Evolutionary conservation across 2,797 vertebrate genomes (phyloP).

Genomic region (Rhyacichthys aspro): DNA sequence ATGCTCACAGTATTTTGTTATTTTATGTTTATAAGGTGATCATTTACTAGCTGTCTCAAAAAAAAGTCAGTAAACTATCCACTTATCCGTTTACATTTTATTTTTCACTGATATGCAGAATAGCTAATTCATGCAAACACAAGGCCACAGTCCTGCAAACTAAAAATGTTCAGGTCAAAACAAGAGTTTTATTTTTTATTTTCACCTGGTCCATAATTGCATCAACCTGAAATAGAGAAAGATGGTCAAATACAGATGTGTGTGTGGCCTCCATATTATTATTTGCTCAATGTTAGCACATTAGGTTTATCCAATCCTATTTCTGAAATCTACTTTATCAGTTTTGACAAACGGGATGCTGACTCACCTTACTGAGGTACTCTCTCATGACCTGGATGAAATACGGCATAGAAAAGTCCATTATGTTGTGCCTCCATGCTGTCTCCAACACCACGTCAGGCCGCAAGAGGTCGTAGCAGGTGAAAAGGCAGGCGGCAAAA

Average conservation of each 20-base stretch:
- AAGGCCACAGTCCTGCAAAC: slow-evolving; percentile 87
- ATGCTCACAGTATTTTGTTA: too few species aligned
- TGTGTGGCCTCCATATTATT: background rate
- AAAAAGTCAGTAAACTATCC: too few species aligned
- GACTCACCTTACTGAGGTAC: slow-evolving; percentile 95
- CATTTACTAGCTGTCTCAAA: too few species aligned
- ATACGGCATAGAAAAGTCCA: slow-evolving; percentile 99
- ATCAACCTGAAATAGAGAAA: slow-evolving; percentile 90
- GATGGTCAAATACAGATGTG: slow-evolving; percentile 24
- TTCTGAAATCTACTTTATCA: too few species aligned
- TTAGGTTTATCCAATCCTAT: too few species aligned
- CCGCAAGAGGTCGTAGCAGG: slow-evolving; percentile 97
- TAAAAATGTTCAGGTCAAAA: slow-evolving; percentile 64
- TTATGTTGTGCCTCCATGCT: slow-evolving; percentile 99
- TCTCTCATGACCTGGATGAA: slow-evolving; percentile 99
- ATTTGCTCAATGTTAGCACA: background rate
- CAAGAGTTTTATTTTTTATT: slow-evolving; percentile 82
- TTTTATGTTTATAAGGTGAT: too few species aligned
- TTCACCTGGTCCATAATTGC: slow-evolving; percentile 96
- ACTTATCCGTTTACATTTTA: too few species aligned
- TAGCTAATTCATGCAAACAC: slow-evolving; percentile 87
- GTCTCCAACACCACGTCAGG: slow-evolving; percentile 98
- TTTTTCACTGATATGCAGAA: too few species aligned
- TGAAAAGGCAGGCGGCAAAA: slow-evolving; percentile 98
- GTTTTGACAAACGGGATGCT: background rate